Evolutionary conservation across 2,113 vertebrate genomes (phyloP), one percentile per base, ranked within the genome.

Genomic region (Hydrochoerus hydrochaeris): DNA sequence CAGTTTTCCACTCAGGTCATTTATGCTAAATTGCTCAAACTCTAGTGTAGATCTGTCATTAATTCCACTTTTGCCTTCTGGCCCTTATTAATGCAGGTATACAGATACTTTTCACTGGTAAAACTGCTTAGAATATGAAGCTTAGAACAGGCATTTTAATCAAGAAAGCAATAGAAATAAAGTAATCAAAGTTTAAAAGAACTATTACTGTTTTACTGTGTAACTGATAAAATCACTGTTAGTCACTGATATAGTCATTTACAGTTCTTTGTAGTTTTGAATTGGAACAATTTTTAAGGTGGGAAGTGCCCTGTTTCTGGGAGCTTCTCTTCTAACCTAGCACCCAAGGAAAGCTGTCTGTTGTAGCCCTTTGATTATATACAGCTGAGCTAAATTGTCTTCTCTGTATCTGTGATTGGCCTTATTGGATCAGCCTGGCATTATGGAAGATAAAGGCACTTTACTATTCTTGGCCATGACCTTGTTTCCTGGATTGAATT

Each of bases 121-220:
- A 94, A 94, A 92, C 69, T 92, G 35, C 77, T 87, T 94, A 71
- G 73, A 41, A 85, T 83, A 16, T 75, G 77, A 95, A 85, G 19
- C 22, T 82, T 87, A 90, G 77, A 81, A 12, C 73, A 24, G 30
- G 5, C 88, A 63, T 30, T 91, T 91, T 88, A 85, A 84, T 91
- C 10, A 94, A 87, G 63, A 84, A 96, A 92, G 85, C 14, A 58
- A 73, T 54, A 91, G 49, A 92, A 96, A 65, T 80, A 81, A 85
- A 93, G 28, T 32, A 63, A 49, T 17, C 7, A 81, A 89, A 49
- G 13, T 78, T 2, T n/a, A 12, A 63, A 38, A 71, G 60, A 49
- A 46, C 14, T 38, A 38, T 44, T 82, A 85, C 4, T 89, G 8
- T 94, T 96, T 54, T 93, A 24, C n/a, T 57, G 16, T 75, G 78